Evolutionary conservation across 2,797 vertebrate species (phyloP).

Genomic region (Hypotaenidia philippensis): DNA sequence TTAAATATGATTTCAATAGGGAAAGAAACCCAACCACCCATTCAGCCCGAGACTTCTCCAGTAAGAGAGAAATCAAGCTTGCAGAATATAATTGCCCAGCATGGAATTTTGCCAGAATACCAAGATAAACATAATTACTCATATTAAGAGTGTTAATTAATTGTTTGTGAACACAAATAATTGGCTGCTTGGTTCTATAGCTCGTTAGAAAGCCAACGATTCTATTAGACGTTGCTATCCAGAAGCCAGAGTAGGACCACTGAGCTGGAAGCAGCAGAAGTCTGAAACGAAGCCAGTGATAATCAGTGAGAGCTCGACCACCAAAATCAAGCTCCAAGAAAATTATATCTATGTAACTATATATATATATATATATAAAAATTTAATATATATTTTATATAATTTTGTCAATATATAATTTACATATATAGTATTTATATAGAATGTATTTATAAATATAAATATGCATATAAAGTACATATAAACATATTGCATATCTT

Average conservation of each 20-base stretch:
- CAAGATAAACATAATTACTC: constrained; percentile 58
- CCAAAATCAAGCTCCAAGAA: not conserved
- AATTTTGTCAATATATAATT: too few species aligned
- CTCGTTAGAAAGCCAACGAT: constrained; percentile 12
- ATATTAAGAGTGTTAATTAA: constrained; percentile 53
- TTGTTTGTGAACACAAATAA: constrained; percentile 44
- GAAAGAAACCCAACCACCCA: not conserved
- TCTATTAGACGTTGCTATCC: not conserved
- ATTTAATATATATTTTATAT: too few species aligned
- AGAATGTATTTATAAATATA: too few species aligned
- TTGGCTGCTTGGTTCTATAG: not conserved
- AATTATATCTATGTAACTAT: too few species aligned
- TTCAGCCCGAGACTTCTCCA: not conserved
- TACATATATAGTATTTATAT: too few species aligned
- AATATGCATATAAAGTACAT: too few species aligned
- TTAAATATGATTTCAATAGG: not conserved
- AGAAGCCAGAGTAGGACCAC: not conserved
- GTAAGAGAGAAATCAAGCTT: not conserved
- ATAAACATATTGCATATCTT: too few species aligned
- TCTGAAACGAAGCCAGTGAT: not conserved
- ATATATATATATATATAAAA: too few species aligned
- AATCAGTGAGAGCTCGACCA: not conserved
- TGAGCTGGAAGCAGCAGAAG: not conserved
- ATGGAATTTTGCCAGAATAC: constrained; percentile 41
- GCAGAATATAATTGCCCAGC: constrained; percentile 22